A percentile compares a stretch with the other conserved stretches of the same genome.
Conservation (phyloP, 2,888 invertebrate genomes). For the Ennomos erosarius region DNA sequence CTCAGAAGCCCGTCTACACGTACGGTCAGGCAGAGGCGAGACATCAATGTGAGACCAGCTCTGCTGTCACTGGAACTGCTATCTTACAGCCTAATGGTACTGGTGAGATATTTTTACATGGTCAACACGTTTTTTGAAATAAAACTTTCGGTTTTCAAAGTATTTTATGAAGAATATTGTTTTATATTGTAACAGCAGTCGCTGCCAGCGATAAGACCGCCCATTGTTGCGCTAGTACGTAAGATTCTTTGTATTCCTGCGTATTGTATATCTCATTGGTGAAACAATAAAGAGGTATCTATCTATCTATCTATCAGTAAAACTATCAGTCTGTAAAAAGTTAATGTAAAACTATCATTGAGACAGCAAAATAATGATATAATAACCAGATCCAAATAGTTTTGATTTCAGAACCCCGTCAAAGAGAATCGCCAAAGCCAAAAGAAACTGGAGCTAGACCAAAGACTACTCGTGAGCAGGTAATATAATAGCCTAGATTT, state of each 20-base stretch:
- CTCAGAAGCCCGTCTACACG: constrained; percentile 90
- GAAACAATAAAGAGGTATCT: no score
- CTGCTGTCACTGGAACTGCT: constrained; percentile 77
- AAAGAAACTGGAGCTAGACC: constrained; percentile 60
- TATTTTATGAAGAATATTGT: no score
- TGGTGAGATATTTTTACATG: constrained; percentile 46
- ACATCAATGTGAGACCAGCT: constrained; percentile 75
- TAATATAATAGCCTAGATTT: constrained; percentile 40
- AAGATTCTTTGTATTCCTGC: no score
- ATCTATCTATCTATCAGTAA: no score
- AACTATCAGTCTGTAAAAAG: no score
- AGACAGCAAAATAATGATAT: background rate
- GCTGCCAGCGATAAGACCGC: no score
- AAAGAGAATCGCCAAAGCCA: constrained; percentile 44
- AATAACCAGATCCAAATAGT: constrained; percentile 38
- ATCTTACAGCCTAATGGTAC: constrained; percentile 70
- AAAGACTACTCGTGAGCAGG: constrained; percentile 70
- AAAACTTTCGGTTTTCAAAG: no score
- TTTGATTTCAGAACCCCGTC: constrained; percentile 63
- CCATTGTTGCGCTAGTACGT: no score
- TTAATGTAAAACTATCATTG: no score
- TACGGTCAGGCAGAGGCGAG: constrained; percentile 86
- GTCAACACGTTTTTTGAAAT: no score
- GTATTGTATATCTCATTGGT: no score
- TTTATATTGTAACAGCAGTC: no score